Percentiles rank a stretch among this genome's conserved stretches.
phyloP scores from a whole-genome alignment of 2,797 vertebrate genomes.

The Muraenolepis orangiensis region DNA sequence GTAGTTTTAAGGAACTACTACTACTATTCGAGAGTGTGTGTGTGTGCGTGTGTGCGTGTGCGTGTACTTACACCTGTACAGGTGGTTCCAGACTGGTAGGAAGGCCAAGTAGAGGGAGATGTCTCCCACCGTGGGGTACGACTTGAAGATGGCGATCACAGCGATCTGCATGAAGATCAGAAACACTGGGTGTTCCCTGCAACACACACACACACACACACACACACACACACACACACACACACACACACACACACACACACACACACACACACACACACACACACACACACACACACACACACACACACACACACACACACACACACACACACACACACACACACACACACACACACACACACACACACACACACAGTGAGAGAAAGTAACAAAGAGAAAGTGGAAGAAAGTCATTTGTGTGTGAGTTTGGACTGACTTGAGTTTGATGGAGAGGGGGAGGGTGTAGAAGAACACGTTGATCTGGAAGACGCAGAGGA shows the following conservation, averaged over 20 bases:
- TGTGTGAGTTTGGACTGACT: constrained; percentile 72
- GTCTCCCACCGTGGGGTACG: constrained; percentile 95
- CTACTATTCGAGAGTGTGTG: too few relatives aligned
- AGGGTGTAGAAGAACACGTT: constrained; percentile 98
- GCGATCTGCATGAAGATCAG: constrained; percentile 96
- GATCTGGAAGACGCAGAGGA: constrained; percentile 98
- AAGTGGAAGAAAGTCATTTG: too few relatives aligned
- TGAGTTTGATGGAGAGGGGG: constrained; percentile 93
- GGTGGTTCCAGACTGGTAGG: constrained; percentile 92
- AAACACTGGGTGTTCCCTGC: constrained; percentile 93
- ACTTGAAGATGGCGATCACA: constrained; percentile 96
- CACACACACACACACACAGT: not conserved
- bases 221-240: constrained; percentile 1
- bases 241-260: constrained; percentile 15
- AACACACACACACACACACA: constrained; percentile 9
- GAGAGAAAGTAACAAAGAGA: not conserved
- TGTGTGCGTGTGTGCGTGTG: not conserved
- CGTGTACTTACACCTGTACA: constrained; percentile 87
- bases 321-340: not conserved
- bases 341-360: constrained; percentile 13
- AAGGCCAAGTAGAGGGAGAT: constrained; percentile 93
- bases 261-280: constrained; percentile 11
- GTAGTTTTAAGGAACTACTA: not conserved
- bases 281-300: constrained; percentile 9
- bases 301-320: constrained; percentile 2